These are phyloP conservation scores for Murina feae DNA, from an alignment of 2,113 vertebrate species.

Conservation along the genomic window DNA sequence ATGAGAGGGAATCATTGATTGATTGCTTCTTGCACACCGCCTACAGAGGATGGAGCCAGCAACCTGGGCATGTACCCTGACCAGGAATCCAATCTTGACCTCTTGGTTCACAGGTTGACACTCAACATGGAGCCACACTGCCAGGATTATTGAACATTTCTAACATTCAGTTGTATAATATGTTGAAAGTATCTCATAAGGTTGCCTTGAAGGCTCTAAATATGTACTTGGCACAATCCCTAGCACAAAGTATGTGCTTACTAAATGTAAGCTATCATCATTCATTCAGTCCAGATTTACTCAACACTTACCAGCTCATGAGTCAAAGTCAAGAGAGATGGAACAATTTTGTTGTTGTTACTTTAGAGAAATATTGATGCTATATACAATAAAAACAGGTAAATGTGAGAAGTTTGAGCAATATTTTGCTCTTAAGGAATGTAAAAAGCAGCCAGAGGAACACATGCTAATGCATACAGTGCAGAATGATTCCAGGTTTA, in stretches of 20 bases:
- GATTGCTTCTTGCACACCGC: too few relatives aligned
- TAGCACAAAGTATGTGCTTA: background rate
- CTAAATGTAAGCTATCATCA: background rate
- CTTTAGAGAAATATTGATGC: background rate
- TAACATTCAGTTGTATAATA: background rate
- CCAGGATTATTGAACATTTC: background rate
- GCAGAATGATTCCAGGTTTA: background rate
- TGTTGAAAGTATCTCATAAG: background rate
- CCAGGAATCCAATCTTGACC: too few relatives aligned
- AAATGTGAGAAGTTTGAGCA: background rate
- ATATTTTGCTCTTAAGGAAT: background rate
- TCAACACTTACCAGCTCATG: too few relatives aligned
- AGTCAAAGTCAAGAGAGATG: background rate
- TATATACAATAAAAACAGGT: background rate
- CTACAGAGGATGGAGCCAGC: too few relatives aligned
- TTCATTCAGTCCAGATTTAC: background rate
- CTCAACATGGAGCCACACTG: too few relatives aligned
- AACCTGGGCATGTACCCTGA: too few relatives aligned
- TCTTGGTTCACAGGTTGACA: too few relatives aligned
- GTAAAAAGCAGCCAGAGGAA: background rate
- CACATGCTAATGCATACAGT: background rate
- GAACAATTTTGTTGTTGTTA: background rate
- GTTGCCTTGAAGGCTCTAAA: background rate
- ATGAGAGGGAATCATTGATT: too few relatives aligned
- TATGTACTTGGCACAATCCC: background rate